Conservation (phyloP, 1,140 invertebrate species). For the Zaprionus taronus region DNA sequence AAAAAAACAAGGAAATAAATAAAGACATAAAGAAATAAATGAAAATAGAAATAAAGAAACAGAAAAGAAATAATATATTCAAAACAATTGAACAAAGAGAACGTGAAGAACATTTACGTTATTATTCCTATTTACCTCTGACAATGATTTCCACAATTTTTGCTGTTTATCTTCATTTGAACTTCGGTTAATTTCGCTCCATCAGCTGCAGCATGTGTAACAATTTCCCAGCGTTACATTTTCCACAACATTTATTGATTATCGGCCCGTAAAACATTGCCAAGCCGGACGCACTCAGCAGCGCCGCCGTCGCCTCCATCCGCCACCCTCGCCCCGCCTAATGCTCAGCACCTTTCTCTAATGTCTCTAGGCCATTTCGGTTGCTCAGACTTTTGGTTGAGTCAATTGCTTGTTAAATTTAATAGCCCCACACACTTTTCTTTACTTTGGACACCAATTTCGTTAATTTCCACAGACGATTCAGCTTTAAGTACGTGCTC, state of each 20-base stretch:
- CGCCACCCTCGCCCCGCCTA: not conserved
- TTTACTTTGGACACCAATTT: constrained; percentile 34
- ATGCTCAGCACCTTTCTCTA: constrained; percentile 2
- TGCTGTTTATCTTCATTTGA: constrained; percentile 28
- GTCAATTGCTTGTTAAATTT: constrained; percentile 77
- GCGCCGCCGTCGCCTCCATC: not conserved
- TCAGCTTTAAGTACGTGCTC: constrained; percentile 10
- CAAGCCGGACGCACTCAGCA: constrained; percentile 5
- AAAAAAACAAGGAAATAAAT: no score
- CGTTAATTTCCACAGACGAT: constrained; percentile 44
- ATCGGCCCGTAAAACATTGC: constrained; percentile 49
- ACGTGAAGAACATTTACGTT: not conserved
- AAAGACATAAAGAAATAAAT: no score
- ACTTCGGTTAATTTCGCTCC: constrained; percentile 53
- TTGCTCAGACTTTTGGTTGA: constrained; percentile 48
- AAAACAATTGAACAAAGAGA: not conserved
- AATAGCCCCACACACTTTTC: constrained; percentile 64
- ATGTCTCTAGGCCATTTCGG: constrained; percentile 8
- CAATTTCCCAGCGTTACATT: constrained; percentile 69
- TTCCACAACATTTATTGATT: constrained; percentile 78
- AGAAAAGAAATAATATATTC: not conserved
- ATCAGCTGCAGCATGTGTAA: constrained; percentile 70
- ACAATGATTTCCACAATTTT: not conserved
- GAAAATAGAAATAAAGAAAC: no score
- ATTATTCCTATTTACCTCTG: not conserved